Evolutionary conservation across 2,113 vertebrate species (phyloP).

Genomic region (Ceyx cyanopectus): DNA sequence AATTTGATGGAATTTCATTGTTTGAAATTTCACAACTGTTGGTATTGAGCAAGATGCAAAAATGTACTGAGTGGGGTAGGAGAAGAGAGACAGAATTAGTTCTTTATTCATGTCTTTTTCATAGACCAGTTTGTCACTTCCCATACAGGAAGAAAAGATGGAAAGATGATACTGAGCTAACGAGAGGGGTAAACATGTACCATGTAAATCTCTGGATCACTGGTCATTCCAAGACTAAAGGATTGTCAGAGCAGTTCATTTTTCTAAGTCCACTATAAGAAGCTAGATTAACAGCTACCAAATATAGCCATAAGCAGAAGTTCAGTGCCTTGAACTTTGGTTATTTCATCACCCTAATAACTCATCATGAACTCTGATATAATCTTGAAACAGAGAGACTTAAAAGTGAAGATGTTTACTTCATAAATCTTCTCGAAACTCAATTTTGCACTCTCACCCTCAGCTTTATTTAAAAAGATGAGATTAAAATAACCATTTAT

Average conservation of each 20-base stretch:
- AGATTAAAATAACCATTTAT: neutral
- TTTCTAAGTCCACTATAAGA: neutral
- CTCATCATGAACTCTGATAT: neutral
- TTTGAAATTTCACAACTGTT: constrained; percentile 1
- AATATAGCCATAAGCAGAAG: neutral
- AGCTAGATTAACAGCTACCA: neutral
- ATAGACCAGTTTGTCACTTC: neutral
- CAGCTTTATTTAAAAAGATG: constrained; percentile 2
- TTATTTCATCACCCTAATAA: constrained; percentile 17
- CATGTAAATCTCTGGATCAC: neutral
- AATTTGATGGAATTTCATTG: neutral
- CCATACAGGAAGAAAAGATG: neutral
- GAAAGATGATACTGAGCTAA: neutral
- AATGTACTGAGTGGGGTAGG: neutral
- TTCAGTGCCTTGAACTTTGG: neutral
- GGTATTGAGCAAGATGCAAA: constrained; percentile 27
- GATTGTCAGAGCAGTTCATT: neutral
- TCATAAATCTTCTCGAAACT: neutral
- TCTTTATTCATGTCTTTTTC: neutral
- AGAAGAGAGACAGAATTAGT: neutral
- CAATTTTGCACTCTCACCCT: neutral
- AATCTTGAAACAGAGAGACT: neutral
- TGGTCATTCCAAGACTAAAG: neutral
- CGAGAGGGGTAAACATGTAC: neutral
- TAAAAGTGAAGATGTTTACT: neutral